These are phyloP conservation scores for Pseudorhombus dupliciocellatus DNA, from an alignment of 2,113 vertebrate species.

Conservation along the genomic window DNA sequence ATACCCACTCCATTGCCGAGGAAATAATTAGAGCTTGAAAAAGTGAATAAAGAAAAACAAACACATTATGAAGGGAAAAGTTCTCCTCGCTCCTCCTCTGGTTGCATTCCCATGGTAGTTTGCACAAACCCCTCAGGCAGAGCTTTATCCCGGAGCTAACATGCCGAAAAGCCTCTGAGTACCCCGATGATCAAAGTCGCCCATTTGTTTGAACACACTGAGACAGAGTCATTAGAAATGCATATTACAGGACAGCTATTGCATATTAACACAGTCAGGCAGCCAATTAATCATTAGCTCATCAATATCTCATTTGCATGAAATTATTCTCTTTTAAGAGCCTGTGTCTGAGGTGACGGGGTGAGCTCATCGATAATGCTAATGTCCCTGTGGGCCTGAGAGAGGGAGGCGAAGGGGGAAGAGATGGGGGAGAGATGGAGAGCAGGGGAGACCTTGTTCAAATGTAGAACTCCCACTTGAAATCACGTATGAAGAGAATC, in stretches of 20 bases:
- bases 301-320: constrained; percentile 99
- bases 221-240: constrained; percentile 98
- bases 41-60: neutral
- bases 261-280: constrained; percentile 97
- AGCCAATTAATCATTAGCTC: constrained; percentile 99
- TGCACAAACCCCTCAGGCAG: constrained; percentile 60
- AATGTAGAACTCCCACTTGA: constrained; percentile 63
- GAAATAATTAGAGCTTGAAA: neutral
- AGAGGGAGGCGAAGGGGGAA: constrained; percentile 66
- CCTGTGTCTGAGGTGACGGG: constrained; percentile 96
- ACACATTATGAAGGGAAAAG: constrained; percentile 31
- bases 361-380: constrained; percentile 99
- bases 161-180: constrained; percentile 76
- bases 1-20: neutral
- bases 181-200: constrained; percentile 84
- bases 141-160: constrained; percentile 73
- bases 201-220: constrained; percentile 93
- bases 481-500: constrained; percentile 58
- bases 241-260: constrained; percentile 94
- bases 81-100: constrained; percentile 6
- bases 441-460: constrained; percentile 61
- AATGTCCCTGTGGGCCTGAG: constrained; percentile 88
- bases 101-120: constrained; percentile 64
- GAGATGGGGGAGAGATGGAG: constrained; percentile 12
- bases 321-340: constrained; percentile 99